These are phyloP conservation scores for Meloidogyne floridensis DNA, from an alignment of 1,140 invertebrate genomes.

Conservation along the genomic window DNA sequence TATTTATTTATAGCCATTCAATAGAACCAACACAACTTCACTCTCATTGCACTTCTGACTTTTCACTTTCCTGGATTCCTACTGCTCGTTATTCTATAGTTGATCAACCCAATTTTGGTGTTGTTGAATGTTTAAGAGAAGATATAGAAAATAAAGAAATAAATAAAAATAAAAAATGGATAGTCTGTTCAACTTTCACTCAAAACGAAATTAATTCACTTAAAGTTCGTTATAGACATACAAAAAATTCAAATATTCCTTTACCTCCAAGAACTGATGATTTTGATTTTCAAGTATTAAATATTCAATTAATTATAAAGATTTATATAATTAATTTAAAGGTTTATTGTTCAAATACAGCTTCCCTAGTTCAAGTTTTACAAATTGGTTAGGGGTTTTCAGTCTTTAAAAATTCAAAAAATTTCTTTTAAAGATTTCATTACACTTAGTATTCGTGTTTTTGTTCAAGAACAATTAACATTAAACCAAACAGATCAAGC, in stretches of 20 bases:
- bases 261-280: conserved; percentile 38
- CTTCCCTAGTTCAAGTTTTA: conserved; percentile 54
- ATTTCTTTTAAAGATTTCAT: conserved; percentile 45
- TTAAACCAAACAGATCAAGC: conserved; percentile 59
- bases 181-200: conserved; percentile 47
- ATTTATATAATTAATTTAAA: conserved; percentile 3
- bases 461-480: conserved; percentile 56
- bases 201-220: conserved; percentile 48
- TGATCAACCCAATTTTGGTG: conserved; percentile 58
- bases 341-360: conserved; percentile 50
- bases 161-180: conserved; percentile 37
- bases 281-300: conserved; percentile 59
- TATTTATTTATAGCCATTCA: conserved; percentile 45
- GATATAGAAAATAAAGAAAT: conserved; percentile 25
- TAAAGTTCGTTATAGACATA: conserved; percentile 58
- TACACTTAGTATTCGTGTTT: conserved; percentile 61
- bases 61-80: conserved; percentile 1
- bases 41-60: conserved; percentile 36
- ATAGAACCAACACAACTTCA: conserved; percentile 56
- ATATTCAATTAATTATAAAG: not conserved
- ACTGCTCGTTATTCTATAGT: conserved; percentile 51
- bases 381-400: conserved; percentile 30
- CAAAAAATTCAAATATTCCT: conserved; percentile 42
- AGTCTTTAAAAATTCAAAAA: not conserved
- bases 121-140: conserved; percentile 56